These are phyloP conservation scores for Crotalus viridis DNA, from an alignment of 2,113 vertebrate genomes.

Conservation along the genomic window DNA sequence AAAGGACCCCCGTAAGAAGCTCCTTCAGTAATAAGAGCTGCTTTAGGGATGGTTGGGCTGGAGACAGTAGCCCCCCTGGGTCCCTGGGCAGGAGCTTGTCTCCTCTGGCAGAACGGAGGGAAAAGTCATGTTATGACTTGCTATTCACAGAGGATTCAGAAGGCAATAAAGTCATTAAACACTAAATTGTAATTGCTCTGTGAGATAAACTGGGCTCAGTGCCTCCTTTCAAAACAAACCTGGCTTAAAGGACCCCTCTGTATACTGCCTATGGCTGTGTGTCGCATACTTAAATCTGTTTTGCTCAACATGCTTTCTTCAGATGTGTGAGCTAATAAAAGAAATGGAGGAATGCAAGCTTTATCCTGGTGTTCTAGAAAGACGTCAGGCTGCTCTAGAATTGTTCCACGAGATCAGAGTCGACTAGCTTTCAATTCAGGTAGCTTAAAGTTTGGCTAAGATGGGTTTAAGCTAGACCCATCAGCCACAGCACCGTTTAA, in stretches of 20 bases:
- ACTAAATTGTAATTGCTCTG: constrained; percentile 36
- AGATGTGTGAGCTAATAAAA: neutral
- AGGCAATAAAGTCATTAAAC: constrained; percentile 75
- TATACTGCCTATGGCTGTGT: neutral
- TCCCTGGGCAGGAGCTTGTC: neutral
- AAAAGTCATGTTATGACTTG: neutral
- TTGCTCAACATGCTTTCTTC: neutral
- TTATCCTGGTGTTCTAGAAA: neutral
- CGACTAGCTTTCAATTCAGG: neutral
- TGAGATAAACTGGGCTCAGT: neutral
- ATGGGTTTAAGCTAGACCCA: neutral
- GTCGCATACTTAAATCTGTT: neutral
- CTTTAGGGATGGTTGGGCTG: neutral
- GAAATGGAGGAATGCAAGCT: neutral
- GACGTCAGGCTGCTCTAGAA: neutral
- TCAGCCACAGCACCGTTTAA: neutral
- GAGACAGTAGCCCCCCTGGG: neutral
- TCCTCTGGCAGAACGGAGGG: neutral
- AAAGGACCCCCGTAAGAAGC: neutral
- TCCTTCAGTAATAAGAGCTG: rapidly evolving
- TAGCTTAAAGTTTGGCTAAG: neutral
- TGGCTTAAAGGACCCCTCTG: neutral
- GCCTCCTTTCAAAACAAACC: neutral
- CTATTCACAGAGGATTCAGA: constrained; percentile 77
- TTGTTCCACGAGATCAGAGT: neutral